A percentile compares a stretch with the other conserved stretches of the same genome.
Evolutionary conservation across 2,888 invertebrate species (phyloP).

Genomic region (Pyrochroa serraticornis): DNA sequence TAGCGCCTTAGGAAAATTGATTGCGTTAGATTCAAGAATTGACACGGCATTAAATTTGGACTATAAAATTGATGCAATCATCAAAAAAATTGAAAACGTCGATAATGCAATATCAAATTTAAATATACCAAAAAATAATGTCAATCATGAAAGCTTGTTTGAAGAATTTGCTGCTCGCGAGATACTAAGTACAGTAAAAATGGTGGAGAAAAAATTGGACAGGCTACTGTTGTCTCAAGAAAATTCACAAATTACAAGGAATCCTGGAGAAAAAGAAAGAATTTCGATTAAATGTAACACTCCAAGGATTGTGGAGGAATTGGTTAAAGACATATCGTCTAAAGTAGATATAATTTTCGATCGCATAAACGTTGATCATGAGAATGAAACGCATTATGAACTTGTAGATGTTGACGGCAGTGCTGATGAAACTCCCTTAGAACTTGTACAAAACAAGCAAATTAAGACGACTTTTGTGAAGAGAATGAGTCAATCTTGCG

Average conservation of each 20-base stretch:
- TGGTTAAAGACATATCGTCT: slow-evolving; percentile 54
- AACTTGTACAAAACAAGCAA: slow-evolving; percentile 33
- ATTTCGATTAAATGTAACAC: slow-evolving; percentile 51
- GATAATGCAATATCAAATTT: slow-evolving; percentile 44
- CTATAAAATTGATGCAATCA: slow-evolving; percentile 47
- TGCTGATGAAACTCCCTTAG: slow-evolving; percentile 27
- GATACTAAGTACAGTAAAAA: slow-evolving; percentile 54
- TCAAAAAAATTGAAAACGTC: slow-evolving; percentile 37
- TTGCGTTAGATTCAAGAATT: slow-evolving; percentile 50
- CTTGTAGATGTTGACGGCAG: slow-evolving; percentile 41
- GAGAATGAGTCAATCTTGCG: slow-evolving; percentile 42
- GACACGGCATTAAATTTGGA: slow-evolving; percentile 49
- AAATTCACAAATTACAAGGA: slow-evolving; percentile 28
- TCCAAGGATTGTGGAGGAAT: slow-evolving; percentile 49
- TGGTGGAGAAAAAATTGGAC: slow-evolving; percentile 54
- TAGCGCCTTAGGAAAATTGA: slow-evolving; percentile 56
- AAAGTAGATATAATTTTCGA: slow-evolving; percentile 58
- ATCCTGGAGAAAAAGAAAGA: slow-evolving; percentile 40
- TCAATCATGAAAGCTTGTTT: slow-evolving; percentile 47
- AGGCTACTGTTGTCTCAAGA: slow-evolving; percentile 39
- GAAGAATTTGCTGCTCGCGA: slow-evolving; percentile 56
- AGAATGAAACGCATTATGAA: slow-evolving; percentile 40
- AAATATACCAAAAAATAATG: slow-evolving; percentile 15
- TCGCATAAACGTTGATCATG: slow-evolving; percentile 43
- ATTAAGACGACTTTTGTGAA: slow-evolving; percentile 41